phyloP scores from a whole-genome alignment of 2,888 invertebrate species.

The Herminia tarsipennalis region DNA sequence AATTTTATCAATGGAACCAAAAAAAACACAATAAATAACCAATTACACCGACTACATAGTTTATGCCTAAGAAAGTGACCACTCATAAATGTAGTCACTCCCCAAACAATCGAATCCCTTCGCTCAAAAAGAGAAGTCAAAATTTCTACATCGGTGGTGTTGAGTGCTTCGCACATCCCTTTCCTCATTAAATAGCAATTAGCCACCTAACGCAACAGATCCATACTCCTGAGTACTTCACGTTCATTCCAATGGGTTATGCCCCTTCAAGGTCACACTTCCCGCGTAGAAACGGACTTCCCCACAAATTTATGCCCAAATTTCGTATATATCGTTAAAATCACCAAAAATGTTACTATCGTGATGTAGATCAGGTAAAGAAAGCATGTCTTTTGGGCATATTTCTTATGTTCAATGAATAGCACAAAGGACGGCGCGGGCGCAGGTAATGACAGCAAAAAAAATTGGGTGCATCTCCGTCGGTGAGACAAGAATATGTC shows the following conservation, averaged over 20 bases:
- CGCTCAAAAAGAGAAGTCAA: slow-evolving; percentile 71
- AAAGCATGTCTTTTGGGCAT: slow-evolving; percentile 52
- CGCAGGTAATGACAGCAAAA: slow-evolving; percentile 22
- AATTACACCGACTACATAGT: no score
- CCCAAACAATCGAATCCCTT: no score
- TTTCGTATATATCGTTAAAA: slow-evolving; percentile 40
- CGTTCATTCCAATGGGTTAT: slow-evolving; percentile 61
- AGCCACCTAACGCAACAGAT: slow-evolving; percentile 60
- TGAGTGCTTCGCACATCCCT: slow-evolving; percentile 75
- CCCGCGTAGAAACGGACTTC: slow-evolving; percentile 81
- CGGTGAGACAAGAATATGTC: not conserved
- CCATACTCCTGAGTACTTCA: slow-evolving; percentile 67
- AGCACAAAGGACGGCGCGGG: slow-evolving; percentile 2
- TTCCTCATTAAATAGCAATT: slow-evolving; percentile 64
- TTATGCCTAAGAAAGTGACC: no score
- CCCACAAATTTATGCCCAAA: slow-evolving; percentile 15
- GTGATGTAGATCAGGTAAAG: slow-evolving; percentile 63
- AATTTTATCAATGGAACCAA: no score
- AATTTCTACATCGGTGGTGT: slow-evolving; percentile 75
- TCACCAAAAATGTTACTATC: slow-evolving; percentile 53
- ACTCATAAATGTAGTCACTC: no score
- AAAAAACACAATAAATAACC: no score
- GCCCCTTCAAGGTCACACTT: slow-evolving; percentile 56
- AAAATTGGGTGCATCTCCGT: slow-evolving; percentile 3
- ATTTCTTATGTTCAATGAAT: slow-evolving; percentile 11